A percentile compares a stretch with the other conserved stretches of the same genome.
Conservation (phyloP, 2,888 invertebrate genomes). For the Oligia strigilis region DNA sequence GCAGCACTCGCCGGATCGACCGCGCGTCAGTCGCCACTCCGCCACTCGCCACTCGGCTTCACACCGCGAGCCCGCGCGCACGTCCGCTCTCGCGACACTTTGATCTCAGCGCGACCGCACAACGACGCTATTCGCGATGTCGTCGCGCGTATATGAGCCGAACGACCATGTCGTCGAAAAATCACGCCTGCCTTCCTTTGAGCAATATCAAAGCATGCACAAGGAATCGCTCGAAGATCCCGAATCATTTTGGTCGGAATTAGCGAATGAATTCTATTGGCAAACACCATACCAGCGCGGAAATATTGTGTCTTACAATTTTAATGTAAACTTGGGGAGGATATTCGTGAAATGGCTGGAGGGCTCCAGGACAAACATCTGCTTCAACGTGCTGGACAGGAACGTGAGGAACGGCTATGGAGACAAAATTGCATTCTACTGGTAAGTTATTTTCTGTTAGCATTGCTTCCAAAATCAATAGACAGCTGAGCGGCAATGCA, state of each 20-base stretch:
- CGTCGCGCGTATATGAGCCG: conserved; percentile 92
- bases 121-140: conserved; percentile 85
- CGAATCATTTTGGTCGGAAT: conserved; percentile 97
- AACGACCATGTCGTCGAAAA: conserved; percentile 93
- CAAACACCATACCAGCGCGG: conserved; percentile 94
- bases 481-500: conserved; percentile 83
- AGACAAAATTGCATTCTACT: conserved; percentile 97
- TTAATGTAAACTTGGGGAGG: conserved; percentile 96
- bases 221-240: conserved; percentile 96
- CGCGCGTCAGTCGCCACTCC: conserved; percentile 32
- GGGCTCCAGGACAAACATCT: conserved; percentile 98
- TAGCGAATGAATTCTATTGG: conserved; percentile 98
- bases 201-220: conserved; percentile 96
- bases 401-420: conserved; percentile 97
- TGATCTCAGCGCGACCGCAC: conserved; percentile 47
- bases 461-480: conserved; percentile 78
- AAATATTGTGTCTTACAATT: conserved; percentile 97
- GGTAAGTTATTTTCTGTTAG: conserved; percentile 92
- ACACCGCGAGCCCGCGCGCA: conserved; percentile 47
- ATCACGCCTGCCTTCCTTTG: conserved; percentile 88
- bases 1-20: conserved; percentile 27
- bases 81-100: conserved; percentile 39
- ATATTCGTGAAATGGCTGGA: conserved; percentile 98
- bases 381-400: conserved; percentile 98
- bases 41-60: conserved; percentile 42